Conservation (phyloP, 2,113 vertebrate species). For the Syngnathus typhle region DNA sequence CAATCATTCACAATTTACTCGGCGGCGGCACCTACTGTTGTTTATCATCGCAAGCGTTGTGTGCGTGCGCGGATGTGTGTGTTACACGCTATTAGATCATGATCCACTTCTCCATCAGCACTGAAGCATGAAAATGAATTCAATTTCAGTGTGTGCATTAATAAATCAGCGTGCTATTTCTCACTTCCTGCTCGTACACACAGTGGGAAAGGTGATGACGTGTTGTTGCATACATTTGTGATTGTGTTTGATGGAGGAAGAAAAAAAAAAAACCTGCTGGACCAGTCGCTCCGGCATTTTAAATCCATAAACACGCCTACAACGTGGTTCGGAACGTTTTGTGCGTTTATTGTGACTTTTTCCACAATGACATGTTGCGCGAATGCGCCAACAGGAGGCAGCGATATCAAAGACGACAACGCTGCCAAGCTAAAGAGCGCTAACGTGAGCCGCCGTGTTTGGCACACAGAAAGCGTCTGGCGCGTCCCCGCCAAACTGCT, state of each 20-base stretch:
- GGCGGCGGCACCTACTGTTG: background rate
- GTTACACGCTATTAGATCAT: background rate
- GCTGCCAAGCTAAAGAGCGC: slow-evolving; percentile 43
- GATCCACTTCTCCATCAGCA: background rate
- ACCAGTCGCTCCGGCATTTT: background rate
- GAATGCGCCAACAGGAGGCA: background rate
- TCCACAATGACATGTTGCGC: too few relatives aligned
- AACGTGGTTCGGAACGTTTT: too few relatives aligned
- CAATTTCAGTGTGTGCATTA: background rate
- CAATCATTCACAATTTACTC: slow-evolving; percentile 5
- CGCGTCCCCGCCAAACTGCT: background rate
- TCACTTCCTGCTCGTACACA: background rate
- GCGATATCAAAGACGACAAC: background rate
- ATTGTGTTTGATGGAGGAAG: too few relatives aligned
- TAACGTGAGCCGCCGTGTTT: slow-evolving; percentile 53
- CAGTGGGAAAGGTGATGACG: background rate
- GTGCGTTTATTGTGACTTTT: too few relatives aligned
- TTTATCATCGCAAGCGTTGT: background rate
- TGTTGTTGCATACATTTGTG: background rate
- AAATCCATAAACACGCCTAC: too few relatives aligned
- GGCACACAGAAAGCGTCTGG: slow-evolving; percentile 53
- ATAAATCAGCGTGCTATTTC: background rate
- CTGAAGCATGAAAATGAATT: background rate
- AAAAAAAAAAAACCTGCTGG: background rate
- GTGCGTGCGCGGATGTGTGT: background rate